Conservation (phyloP, 2,113 vertebrate species). For the Phyllostomus hastatus region DNA sequence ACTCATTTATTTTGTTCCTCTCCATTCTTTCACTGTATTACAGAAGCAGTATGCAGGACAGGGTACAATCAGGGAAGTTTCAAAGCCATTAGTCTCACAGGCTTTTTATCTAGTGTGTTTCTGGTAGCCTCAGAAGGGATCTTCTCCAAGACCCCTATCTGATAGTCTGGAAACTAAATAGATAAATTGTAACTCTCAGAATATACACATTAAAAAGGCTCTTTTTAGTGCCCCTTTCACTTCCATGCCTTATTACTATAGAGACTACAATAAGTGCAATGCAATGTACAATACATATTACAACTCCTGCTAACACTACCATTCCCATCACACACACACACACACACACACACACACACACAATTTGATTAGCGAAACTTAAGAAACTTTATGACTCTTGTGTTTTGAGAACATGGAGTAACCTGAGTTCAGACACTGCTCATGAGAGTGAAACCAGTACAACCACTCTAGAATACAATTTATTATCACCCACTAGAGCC, state of each 20-base stretch:
- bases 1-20: conserved; percentile 5
- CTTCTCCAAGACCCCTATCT: background rate
- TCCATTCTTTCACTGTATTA: background rate
- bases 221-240: background rate
- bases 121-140: background rate
- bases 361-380: background rate
- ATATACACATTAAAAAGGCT: background rate
- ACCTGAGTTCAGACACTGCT: background rate
- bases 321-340: background rate
- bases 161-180: background rate
- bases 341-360: background rate
- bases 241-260: conserved; percentile 7
- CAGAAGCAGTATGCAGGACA: background rate
- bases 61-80: background rate
- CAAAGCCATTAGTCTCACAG: background rate
- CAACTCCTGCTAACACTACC: background rate
- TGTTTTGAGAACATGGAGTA: background rate
- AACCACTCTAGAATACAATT: conserved; percentile 5
- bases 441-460: background rate
- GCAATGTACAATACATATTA: background rate
- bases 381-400: background rate
- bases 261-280: background rate
- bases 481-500: conserved; percentile 32
- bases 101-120: background rate
- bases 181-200: background rate